These are phyloP conservation scores for Grallaria varia DNA, from an alignment of 2,113 vertebrate species.

Conservation along the genomic window DNA sequence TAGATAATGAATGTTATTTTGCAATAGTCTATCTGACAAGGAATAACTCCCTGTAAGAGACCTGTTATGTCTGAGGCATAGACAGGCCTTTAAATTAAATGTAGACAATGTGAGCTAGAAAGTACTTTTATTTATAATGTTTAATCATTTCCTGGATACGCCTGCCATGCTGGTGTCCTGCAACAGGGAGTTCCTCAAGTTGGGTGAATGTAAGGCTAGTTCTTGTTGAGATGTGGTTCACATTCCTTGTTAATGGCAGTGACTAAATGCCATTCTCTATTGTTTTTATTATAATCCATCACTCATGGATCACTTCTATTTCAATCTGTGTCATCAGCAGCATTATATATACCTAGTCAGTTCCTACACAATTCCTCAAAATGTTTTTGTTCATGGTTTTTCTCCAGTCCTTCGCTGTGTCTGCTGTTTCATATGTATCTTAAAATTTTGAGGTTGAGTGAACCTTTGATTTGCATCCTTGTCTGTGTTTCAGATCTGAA, in stretches of 20 bases:
- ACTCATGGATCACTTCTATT: neutral
- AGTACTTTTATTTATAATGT: neutral
- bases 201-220: neutral
- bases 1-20: conserved; percentile 62
- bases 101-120: neutral
- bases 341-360: neutral
- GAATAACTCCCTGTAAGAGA: conserved; percentile 17
- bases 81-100: neutral
- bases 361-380: neutral
- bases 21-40: conserved; percentile 39
- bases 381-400: neutral
- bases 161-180: neutral
- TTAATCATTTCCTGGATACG: neutral
- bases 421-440: neutral
- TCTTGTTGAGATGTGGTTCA: neutral
- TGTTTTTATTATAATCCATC: neutral
- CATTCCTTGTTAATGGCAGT: neutral
- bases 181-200: neutral
- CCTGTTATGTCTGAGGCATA: neutral
- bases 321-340: neutral
- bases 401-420: neutral
- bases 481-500: neutral
- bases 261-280: neutral
- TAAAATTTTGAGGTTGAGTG: neutral
- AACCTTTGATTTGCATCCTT: conserved; percentile 12